Conservation (phyloP, 2,113 vertebrate species). For the Phalacrocorax pelagicus region DNA sequence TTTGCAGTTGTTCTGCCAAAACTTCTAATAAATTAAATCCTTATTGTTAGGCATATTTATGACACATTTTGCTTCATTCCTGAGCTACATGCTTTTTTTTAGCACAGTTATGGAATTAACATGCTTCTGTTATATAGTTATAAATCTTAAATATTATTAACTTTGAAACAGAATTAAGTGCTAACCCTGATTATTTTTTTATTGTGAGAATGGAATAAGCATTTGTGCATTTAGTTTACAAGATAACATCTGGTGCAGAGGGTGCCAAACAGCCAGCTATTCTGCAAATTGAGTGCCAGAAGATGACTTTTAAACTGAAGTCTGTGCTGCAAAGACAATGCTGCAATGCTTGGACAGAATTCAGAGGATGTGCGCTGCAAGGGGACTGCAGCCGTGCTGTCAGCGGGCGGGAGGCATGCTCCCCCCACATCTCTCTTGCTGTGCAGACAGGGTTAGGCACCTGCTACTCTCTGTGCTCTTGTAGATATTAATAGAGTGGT, state of each 20-base stretch:
- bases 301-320: constrained; percentile 18
- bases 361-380: background rate
- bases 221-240: constrained; percentile 20
- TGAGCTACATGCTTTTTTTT: background rate
- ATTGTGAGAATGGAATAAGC: background rate
- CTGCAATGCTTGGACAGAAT: constrained; percentile 17
- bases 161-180: background rate
- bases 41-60: constrained; percentile 19
- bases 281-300: background rate
- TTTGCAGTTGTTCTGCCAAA: constrained; percentile 33
- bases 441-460: background rate
- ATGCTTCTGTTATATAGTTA: constrained; percentile 32
- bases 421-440: background rate
- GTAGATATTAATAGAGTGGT: background rate
- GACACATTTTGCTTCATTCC: constrained; percentile 19
- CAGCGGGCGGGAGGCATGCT: accelerated
- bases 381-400: background rate
- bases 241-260: constrained; percentile 28
- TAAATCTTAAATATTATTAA: constrained; percentile 22
- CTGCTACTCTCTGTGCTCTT: background rate
- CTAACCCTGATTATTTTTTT: constrained; percentile 5
- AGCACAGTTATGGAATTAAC: background rate
- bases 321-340: background rate
- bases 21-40: constrained; percentile 47
- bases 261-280: constrained; percentile 13